These are phyloP conservation scores for Cosmorhoe ocellata DNA, from an alignment of 2,888 invertebrate species.

Conservation along the genomic window DNA sequence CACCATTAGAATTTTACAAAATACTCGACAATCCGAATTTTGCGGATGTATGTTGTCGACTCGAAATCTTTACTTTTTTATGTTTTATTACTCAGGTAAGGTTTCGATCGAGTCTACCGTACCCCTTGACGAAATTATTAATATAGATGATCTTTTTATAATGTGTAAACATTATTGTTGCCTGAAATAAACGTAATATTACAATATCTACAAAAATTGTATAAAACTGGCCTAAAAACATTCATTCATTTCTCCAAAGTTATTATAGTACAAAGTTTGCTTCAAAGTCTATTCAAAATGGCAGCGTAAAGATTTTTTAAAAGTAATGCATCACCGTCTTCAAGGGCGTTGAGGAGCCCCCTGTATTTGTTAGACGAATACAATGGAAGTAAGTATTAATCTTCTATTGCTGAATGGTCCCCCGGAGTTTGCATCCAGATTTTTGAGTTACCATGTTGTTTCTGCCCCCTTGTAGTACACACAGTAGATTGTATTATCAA, in stretches of 20 bases:
- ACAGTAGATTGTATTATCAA: not conserved
- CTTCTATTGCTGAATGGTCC: slow-evolving; percentile 66
- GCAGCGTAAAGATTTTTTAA: slow-evolving; percentile 22
- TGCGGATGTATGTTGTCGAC: too few species aligned
- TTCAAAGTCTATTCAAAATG: slow-evolving; percentile 26
- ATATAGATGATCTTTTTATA: too few species aligned
- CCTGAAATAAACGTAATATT: slow-evolving; percentile 29
- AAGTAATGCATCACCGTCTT: slow-evolving; percentile 65
- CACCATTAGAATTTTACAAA: too few species aligned
- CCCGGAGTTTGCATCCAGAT: slow-evolving; percentile 72
- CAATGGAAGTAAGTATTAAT: slow-evolving; percentile 76
- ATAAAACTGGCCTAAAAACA: too few species aligned
- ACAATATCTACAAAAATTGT: too few species aligned
- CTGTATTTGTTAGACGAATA: slow-evolving; percentile 57
- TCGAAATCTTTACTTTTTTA: too few species aligned
- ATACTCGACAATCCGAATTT: too few species aligned
- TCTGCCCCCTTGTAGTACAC: slow-evolving; percentile 39
- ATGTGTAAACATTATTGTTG: not conserved
- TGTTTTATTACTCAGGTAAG: too few species aligned
- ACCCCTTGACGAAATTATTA: too few species aligned
- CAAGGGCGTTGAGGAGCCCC: slow-evolving; percentile 46
- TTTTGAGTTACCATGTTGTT: slow-evolving; percentile 60
- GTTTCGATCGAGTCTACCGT: too few species aligned
- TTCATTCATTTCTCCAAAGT: slow-evolving; percentile 12
- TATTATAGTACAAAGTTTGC: slow-evolving; percentile 13